Evolutionary conservation across 2,797 vertebrate genomes (phyloP).

Genomic region (Epinephelus awoara): DNA sequence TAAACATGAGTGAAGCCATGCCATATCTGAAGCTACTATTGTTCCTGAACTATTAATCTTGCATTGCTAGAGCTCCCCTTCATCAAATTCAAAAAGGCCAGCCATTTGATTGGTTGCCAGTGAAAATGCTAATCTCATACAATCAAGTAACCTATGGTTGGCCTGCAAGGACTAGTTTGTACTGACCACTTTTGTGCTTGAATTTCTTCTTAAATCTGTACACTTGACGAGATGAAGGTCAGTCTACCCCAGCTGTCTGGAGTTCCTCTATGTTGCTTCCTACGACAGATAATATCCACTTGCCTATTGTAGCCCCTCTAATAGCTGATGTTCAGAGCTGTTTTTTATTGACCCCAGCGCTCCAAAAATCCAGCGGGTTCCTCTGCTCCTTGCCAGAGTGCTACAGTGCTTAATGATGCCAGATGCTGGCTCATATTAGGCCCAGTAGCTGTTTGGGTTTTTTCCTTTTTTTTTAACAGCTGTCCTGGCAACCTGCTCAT

Average conservation of each 20-base stretch:
- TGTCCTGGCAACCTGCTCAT: slow-evolving; percentile 47
- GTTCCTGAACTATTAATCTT: no score
- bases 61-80: no score
- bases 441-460: not conserved
- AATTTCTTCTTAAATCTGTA: not conserved
- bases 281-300: slow-evolving; percentile 21
- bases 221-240: slow-evolving; percentile 9
- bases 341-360: slow-evolving; percentile 33
- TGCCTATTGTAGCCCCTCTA: slow-evolving; percentile 18
- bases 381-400: slow-evolving; percentile 28
- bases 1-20: no score
- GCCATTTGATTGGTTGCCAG: no score
- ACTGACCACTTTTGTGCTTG: no score
- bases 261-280: slow-evolving; percentile 22
- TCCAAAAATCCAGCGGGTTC: slow-evolving; percentile 23
- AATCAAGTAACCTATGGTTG: no score
- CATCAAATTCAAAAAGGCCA: no score
- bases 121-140: no score
- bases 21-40: no score
- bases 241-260: not conserved
- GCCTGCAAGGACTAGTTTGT: no score
- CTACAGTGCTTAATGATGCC: slow-evolving; percentile 47
- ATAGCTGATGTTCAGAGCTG: slow-evolving; percentile 27
- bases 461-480: slow-evolving; percentile 34
- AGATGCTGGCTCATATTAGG: slow-evolving; percentile 49